Evolutionary conservation across 1,140 invertebrate species (phyloP), one percentile per base, ranked within the genome.

Genomic region (Drepana arcuata): DNA sequence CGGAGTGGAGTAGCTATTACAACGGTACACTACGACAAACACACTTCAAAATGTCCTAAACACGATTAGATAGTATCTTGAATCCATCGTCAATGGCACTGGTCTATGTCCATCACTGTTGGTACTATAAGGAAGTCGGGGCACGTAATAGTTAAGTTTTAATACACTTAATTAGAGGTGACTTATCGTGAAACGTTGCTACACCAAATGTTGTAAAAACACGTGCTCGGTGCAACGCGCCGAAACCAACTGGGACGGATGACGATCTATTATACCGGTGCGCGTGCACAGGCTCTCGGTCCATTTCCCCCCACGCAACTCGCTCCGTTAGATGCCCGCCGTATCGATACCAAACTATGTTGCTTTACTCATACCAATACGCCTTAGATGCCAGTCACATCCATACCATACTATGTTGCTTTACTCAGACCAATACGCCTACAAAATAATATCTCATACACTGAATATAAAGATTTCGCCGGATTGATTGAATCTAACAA

Each of bases 251-350:
- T 81, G 77, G 71, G 66, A 66, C 71, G 65, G 52, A 33, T 54
- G 57, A 69, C 70, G 72, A 69, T 74, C 70, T 81, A 79, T 75
- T 67, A 73, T 67, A 65, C 67, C 70, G 68, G 68, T 65, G 66
- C 70, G 71, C 71, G 64, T 62, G 67, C 72, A 64, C 4, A 72
- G 58, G 57, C 52, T 49, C 63, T 56, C 77, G 66, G 69, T 71
- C 72, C 72, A 77, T 78, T 82, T 78, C 77, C 77, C n/a, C 77
- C 77, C 74, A 82, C 78, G 69, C 74, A 62, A 55, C 65, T 64
- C 58, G 63, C 56, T 64, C 74, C 74, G 78, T 82, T 82, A 79
- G 71, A 79, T 52, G 60, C 72, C 68, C 77, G 71, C 69, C 62
- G 52, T 63, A 61, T 67, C 63, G 62, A 68, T 71, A 67, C 24